Base-by-base conservation (phyloP, 2,113 vertebrate genomes). In the Rhombomys opimus region DNA sequence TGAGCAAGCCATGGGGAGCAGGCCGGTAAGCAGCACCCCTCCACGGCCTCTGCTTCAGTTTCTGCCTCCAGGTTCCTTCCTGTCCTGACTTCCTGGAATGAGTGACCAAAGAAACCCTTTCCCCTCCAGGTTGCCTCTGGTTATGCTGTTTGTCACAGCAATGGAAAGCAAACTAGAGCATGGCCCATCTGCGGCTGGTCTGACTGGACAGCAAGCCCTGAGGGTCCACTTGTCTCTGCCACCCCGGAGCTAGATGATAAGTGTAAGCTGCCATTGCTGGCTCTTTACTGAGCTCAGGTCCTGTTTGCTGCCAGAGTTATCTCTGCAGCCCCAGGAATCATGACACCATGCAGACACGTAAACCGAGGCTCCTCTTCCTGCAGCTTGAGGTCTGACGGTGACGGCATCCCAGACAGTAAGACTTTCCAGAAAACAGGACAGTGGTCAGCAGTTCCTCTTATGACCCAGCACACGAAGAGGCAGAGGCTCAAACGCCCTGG, bases 361-460 rank as follows among this genome's bases (percentile, higher is more conserved):
- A 27, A 38, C 68, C 18, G 38, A 93, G 84, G 61, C 18, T 73
- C 54, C 70, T 73, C 22, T 68, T n/a, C 50, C 89, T 12, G 5
- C 46, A 76, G 32, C 11, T 84, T 54, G 70, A 91, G 30, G 30
- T 80, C 84, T n/a, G 68, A 72, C 61, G 54, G 22, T 20, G 17
- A 52, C 50, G 59, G 46, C 15, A 35, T 3, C 41, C 75, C 15
- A 35, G 75, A 18, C 18, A 23, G 41, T 8, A 89, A 67, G 17
- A 57, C 89, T 89, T 93, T 85, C 68, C 54, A 50, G 94, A 93
- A 93, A 91, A 65, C 67, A 76, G 61, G 92, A 95, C 87, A 27
- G 20, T 8, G 10, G 23, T 3, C n/a, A 35, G 7, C 25, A 67
- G 14, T 76, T 91, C 78, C 77, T 22, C 17, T 38, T 93, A 82